Evolutionary conservation across 2,888 invertebrate genomes (phyloP).

Genomic region (Tinea trinotella): DNA sequence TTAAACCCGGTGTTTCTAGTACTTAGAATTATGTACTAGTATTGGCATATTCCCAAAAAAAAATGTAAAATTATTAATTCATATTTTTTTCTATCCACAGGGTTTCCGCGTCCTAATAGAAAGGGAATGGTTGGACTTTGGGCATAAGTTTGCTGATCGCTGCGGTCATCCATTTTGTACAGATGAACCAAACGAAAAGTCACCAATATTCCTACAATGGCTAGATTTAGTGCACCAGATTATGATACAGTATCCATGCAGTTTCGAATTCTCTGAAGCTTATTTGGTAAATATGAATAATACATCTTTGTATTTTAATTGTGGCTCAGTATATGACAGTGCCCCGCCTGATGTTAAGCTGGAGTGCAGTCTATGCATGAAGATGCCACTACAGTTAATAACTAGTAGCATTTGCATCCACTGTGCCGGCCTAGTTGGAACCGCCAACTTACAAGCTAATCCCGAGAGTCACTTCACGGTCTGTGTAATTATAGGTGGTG

Average conservation of each 20-base stretch:
- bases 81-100: constrained; percentile 50
- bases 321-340: too few relatives aligned
- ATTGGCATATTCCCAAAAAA: too few relatives aligned
- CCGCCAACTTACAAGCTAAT: too few relatives aligned
- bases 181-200: constrained; percentile 94
- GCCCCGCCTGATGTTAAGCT: too few relatives aligned
- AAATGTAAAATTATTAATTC: too few relatives aligned
- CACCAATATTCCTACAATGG: constrained; percentile 98
- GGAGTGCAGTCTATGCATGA: constrained; percentile 10
- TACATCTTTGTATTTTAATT: background rate
- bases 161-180: constrained; percentile 86
- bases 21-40: too few relatives aligned
- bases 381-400: background rate
- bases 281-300: constrained; percentile 84
- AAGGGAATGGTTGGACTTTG: constrained; percentile 97
- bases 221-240: constrained; percentile 96
- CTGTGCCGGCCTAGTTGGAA: too few relatives aligned
- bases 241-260: constrained; percentile 88
- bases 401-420: too few relatives aligned
- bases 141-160: constrained; percentile 98
- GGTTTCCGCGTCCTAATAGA: constrained; percentile 95
- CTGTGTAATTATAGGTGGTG: too few relatives aligned
- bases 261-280: constrained; percentile 95
- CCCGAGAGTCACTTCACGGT: too few relatives aligned
- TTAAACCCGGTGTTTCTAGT: too few relatives aligned